Conservation (phyloP, 2,888 invertebrate species). For the Pseudococcus viburni region DNA sequence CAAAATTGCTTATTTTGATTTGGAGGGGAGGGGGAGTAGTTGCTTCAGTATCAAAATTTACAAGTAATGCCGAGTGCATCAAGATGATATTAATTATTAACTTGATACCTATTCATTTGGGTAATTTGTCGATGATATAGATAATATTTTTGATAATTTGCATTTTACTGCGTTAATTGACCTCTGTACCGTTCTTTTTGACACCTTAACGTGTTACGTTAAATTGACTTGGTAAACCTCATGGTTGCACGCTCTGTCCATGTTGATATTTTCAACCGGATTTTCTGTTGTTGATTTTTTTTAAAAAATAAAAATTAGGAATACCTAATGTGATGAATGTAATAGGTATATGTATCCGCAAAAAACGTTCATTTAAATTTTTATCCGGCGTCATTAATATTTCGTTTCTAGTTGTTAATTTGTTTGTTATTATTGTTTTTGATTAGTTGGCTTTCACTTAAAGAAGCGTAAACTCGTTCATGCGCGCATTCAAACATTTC, state of each 20-base stretch:
- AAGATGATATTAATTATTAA: neutral
- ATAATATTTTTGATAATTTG: constrained; percentile 8
- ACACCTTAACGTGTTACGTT: neutral
- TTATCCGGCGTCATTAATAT: neutral
- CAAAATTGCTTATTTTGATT: too few species aligned
- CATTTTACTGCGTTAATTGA: neutral
- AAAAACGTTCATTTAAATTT: too few species aligned
- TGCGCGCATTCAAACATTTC: too few species aligned
- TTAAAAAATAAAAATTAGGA: too few species aligned
- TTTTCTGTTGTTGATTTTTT: too few species aligned
- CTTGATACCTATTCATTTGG: neutral
- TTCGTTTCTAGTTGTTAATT: too few species aligned
- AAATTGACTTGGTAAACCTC: neutral
- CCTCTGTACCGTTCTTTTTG: neutral
- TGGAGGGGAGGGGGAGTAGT: too few species aligned
- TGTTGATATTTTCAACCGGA: neutral
- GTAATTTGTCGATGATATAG: constrained; percentile 21
- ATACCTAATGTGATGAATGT: too few species aligned
- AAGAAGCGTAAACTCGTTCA: too few species aligned
- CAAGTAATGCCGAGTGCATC: neutral
- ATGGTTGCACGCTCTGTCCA: neutral
- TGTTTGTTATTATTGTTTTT: too few species aligned
- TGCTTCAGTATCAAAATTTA: neutral
- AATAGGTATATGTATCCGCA: neutral
- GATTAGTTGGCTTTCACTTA: too few species aligned